Conservation (phyloP, 2,797 vertebrate species). For the Sebastiscus albofasciatus region DNA sequence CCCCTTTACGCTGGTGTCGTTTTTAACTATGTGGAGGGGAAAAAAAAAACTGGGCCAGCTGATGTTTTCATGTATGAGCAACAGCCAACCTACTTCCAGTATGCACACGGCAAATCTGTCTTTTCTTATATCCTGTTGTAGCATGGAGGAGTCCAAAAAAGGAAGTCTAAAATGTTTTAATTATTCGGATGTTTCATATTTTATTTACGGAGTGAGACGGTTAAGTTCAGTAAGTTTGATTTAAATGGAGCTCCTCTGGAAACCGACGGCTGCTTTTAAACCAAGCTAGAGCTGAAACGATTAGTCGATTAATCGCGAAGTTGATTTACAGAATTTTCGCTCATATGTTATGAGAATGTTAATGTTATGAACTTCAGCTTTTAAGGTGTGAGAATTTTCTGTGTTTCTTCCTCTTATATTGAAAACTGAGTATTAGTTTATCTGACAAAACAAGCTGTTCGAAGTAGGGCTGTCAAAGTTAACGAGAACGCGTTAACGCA, state of each 20-base stretch:
- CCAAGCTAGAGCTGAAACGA: neutral
- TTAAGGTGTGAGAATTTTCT: neutral
- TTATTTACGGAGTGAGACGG: neutral
- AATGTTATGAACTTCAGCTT: no score
- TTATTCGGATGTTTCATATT: neutral
- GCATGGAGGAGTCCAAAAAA: neutral
- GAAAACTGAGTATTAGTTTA: no score
- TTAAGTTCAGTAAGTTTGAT: neutral
- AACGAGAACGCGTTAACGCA: no score
- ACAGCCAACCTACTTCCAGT: neutral
- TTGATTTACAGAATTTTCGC: neutral
- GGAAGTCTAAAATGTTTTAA: neutral
- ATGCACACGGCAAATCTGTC: neutral
- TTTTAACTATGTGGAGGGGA: neutral
- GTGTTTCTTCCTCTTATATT: neutral
- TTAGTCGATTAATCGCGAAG: neutral
- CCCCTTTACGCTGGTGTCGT: neutral
- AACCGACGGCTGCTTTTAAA: neutral
- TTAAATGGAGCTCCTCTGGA: neutral
- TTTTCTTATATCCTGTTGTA: neutral
- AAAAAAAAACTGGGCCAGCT: neutral
- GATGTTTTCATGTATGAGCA: neutral
- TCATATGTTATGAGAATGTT: no score
- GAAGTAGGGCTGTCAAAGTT: no score
- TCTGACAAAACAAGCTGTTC: no score